These are phyloP conservation scores for human (Homo sapiens) DNA, from an alignment of 2,113 vertebrate genomes.

Conservation along the genomic window DNA sequence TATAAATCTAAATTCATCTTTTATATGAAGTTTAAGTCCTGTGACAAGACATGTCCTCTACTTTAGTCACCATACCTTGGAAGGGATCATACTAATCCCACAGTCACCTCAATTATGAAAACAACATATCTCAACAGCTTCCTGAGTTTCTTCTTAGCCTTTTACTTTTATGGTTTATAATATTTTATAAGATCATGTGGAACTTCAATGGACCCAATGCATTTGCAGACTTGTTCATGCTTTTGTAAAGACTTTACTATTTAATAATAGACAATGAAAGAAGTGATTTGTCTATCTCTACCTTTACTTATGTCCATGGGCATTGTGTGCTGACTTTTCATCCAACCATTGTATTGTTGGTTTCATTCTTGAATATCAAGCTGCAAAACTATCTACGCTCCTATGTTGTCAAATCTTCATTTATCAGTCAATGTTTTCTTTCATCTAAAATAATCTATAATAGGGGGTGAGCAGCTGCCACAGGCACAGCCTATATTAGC, in stretches of 20 bases:
- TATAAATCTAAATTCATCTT: background rate
- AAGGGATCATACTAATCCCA: background rate
- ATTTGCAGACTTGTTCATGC: background rate
- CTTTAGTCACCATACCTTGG: background rate
- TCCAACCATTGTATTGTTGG: background rate
- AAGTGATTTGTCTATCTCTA: background rate
- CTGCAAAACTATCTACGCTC: background rate
- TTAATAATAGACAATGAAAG: background rate
- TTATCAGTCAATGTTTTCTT: constrained; percentile 40
- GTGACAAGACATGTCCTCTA: background rate
- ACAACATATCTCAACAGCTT: background rate
- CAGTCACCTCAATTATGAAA: background rate
- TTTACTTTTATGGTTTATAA: background rate
- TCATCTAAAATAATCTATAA: constrained; percentile 24
- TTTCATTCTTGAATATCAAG: constrained; percentile 6
- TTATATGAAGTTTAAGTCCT: constrained; percentile 8
- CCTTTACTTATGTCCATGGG: background rate
- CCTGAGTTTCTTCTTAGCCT: background rate
- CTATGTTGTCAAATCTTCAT: background rate
- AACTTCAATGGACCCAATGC: background rate
- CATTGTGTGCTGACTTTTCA: background rate
- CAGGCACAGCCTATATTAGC: background rate
- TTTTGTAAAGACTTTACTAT: background rate
- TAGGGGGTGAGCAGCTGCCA: constrained; percentile 38
- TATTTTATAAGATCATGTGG: background rate